Evolutionary conservation across 2,797 vertebrate genomes (phyloP), one percentile per base, ranked within the genome.

Genomic region (Amphiprion clarkii): DNA sequence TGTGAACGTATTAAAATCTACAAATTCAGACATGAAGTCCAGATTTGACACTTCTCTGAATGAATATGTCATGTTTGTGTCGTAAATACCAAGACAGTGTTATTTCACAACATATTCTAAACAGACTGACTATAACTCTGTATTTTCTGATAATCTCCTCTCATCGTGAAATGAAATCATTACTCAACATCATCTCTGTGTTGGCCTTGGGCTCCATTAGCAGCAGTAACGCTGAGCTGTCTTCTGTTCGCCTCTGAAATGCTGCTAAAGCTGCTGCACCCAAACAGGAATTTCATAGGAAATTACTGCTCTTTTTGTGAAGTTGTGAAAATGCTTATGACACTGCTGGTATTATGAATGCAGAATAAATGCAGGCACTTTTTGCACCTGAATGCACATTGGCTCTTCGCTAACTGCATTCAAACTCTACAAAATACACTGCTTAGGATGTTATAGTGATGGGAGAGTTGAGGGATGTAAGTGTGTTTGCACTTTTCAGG

Each of bases 111-210:
- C 52, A 39, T 21, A 55, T 62, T 54, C 17, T 62, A 76, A 53
- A 1, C 14, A 27, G 54, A 46, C 27, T 8, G 16, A 49, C 3
- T 49, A 46, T 46, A 39, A 39, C 36, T 39, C 48, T 11, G 21
- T 11, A 13, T 52, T 13, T 52, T 52, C 46, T n/a, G 14, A 11
- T 52, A 11, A 23, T 61, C 46, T 66, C 23, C 42, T 27, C 52
- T 64, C 36, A 49, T 44, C 5, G 57, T 62, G 13, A 12, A 80
- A 48, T 58, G 39, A 69, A 58, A 60, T 53, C 61, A 52, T 74
- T 42, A 39, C 17, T 62, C 53, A 39, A 40, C 31, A 70, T 63
- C 52, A 70, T 62, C 62, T 77, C 14, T 29, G 12, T 29, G 57
- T 61, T 57, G 8, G 55, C 29, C 54, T 61, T 33, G 3, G 44